A percentile compares a stretch with the other conserved stretches of the same genome.
Evolutionary conservation across 2,888 invertebrate genomes (phyloP).

Genomic region (Cheilosia scutellata): DNA sequence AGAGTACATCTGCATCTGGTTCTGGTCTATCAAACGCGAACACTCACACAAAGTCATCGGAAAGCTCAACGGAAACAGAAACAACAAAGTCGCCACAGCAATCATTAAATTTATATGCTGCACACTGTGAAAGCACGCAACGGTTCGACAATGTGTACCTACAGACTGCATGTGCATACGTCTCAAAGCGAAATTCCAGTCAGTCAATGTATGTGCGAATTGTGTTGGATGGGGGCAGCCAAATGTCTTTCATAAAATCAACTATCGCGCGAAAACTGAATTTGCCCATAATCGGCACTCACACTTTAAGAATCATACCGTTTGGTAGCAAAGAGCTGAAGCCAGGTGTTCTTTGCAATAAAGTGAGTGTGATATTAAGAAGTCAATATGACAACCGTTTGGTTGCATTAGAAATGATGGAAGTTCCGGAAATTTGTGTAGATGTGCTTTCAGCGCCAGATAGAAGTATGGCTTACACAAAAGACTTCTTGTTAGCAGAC

Average conservation of each 20-base stretch:
- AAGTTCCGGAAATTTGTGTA: slow-evolving; percentile 1
- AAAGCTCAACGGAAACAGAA: no score
- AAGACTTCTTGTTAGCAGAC: not conserved
- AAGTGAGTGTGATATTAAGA: slow-evolving; percentile 9
- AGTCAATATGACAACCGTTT: slow-evolving; percentile 10
- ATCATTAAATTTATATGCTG: slow-evolving; percentile 21
- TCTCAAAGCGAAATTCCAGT: slow-evolving; percentile 8
- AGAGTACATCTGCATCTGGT: no score
- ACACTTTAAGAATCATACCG: slow-evolving; percentile 21
- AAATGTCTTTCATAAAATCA: no score
- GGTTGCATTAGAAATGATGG: slow-evolving; percentile 20
- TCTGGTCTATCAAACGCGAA: no score
- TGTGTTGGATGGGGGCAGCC: no score
- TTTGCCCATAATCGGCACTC: no score
- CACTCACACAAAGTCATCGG: slow-evolving; percentile 2
- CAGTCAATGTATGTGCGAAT: no score
- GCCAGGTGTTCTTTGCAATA: slow-evolving; percentile 21
- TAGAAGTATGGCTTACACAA: not conserved
- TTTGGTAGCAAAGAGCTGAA: slow-evolving; percentile 25
- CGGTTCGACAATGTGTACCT: not conserved
- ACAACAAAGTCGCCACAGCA: not conserved
- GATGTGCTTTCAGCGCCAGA: slow-evolving; percentile 8
- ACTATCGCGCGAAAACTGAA: no score
- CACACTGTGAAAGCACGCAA: slow-evolving; percentile 1
- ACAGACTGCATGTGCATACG: slow-evolving; percentile 18